Conservation (phyloP, 2,888 invertebrate species). For the Synanthedon vespiformis region DNA sequence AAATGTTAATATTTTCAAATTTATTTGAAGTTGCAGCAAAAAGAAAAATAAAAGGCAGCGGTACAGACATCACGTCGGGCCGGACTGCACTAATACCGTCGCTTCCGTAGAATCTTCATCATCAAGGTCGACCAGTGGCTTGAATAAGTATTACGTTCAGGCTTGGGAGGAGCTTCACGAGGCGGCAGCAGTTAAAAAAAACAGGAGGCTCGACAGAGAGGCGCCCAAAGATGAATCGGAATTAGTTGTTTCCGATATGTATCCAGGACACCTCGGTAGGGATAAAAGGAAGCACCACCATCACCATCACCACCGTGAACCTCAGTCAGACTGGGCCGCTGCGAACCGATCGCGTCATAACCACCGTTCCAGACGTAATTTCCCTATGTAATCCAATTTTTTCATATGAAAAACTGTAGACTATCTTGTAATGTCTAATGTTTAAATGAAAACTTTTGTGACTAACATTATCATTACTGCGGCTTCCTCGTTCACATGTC, state of each 20-base stretch:
- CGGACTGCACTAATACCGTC: conserved; percentile 87
- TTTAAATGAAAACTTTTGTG: no score
- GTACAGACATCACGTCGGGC: conserved; percentile 88
- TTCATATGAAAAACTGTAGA: no score
- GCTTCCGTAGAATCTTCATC: conserved; percentile 91
- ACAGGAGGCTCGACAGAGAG: conserved; percentile 69
- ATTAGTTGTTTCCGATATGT: conserved; percentile 78
- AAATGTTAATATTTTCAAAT: background rate
- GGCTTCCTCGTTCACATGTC: no score
- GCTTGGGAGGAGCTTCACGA: conserved; percentile 95
- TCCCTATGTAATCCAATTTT: no score
- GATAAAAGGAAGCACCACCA: conserved; percentile 81
- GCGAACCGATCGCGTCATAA: conserved; percentile 66
- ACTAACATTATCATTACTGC: no score
- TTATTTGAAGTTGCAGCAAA: conserved; percentile 24
- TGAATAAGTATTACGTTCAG: conserved; percentile 90
- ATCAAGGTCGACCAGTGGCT: conserved; percentile 84
- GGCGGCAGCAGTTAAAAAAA: conserved; percentile 77
- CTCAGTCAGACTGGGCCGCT: conserved; percentile 70
- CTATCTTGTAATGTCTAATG: no score
- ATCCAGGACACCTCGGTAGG: conserved; percentile 46
- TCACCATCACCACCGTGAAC: conserved; percentile 77
- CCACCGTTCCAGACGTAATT: conserved; percentile 51
- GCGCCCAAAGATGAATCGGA: conserved; percentile 81
- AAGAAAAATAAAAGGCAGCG: conserved; percentile 82